Base-by-base conservation (phyloP, 1,140 invertebrate species). In the Pseudomyrmex sp. region DNA sequence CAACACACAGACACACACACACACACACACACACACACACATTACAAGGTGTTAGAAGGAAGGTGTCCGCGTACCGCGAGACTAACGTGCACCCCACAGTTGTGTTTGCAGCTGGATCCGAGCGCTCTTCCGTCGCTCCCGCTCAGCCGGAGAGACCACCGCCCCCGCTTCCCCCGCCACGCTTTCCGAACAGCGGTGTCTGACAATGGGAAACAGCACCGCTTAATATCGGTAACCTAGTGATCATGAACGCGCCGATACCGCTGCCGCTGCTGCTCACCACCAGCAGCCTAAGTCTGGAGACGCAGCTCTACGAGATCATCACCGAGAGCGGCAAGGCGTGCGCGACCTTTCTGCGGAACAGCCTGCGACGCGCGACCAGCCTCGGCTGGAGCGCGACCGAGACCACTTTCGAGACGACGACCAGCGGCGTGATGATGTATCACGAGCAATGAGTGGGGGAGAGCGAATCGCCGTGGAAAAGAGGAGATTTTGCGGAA, bases 181-280 rank as follows among this genome's bases (percentile, higher is more conserved):
- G 96, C 92, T 96, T 96, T 95, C 96, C 96, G 90, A 95, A 95
- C 93, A 95, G 95, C 94, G 96, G 95, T 94, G 96, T 96, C 95
- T 96, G 96, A 96, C 96, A 96, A 95, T 96, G 95, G 96, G 95
- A 95, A 95, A 94, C 92, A 91, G 85, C 88, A 93, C 91, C 90
- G 93, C 95, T 95, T 93, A 95, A 95, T 93, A 95, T 94, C 91
- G 90, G 91, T 89, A 94, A 92, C 84, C 90, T 94, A 88, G 91
- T 94, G 90, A 94, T 93, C 82, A 91, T 93, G 84, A 93, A 93
- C 73, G 89, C 92, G 80, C 94, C 93, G 72, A 91, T 95, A 90
- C 93, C 92, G 92, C 92, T 86, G 63, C 90, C 91, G 77, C 68
- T 91, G 85, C 87, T 92, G 56, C 84, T 91, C 76, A 88, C 85